Evolutionary conservation across 2,113 vertebrate species (phyloP), one percentile per base, ranked within the genome.

Genomic region (Semicossyphus pulcher): DNA sequence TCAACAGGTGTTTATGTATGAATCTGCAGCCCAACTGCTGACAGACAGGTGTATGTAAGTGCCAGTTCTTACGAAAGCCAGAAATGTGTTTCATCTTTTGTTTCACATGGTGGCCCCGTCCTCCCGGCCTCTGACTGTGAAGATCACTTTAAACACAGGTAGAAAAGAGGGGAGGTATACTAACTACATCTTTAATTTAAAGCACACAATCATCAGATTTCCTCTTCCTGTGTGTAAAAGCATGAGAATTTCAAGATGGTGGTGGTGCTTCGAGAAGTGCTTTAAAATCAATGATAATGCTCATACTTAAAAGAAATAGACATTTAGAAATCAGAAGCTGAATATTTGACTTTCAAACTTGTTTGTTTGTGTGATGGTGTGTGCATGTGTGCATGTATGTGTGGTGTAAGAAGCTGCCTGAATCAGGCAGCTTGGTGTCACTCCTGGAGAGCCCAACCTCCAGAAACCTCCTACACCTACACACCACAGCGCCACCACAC

Each of bases 361-460:
- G 20, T 42, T 10, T 23, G 31, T 60, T 9, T 12, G 10, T 42
- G 39, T n/a, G 15, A n/a, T n/a, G 18, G 39, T 42, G 39, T 42
- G 41, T 59, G 16, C 10, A 15, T 47, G n/a, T 63, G 36, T n/a
- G 39, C 5, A 23, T 31, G 18, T 28, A 44, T 48, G 56, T 62
- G 14, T 49, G 42, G 65, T 41, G 47, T 57, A 81, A 71, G 47
- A 63, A 63, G 32, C 37, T 54, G 60, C 64, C 57, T 28, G 3
- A 9, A 0, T 34, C 53, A 65, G 54, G 60, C 45, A 67, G 66
- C 18, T 3, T 57, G 72, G 39, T 44, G 61, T 80, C 49, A 67
- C 67, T 82, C 72, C 84, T 84, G 86, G 91, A 93, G 92, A 94
- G 93, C 91, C 93, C 91, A 93, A 85, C 91, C 89, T 93, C 92